Evolutionary conservation across 2,113 vertebrate species (phyloP).

Genomic region (Lutjanus erythropterus): DNA sequence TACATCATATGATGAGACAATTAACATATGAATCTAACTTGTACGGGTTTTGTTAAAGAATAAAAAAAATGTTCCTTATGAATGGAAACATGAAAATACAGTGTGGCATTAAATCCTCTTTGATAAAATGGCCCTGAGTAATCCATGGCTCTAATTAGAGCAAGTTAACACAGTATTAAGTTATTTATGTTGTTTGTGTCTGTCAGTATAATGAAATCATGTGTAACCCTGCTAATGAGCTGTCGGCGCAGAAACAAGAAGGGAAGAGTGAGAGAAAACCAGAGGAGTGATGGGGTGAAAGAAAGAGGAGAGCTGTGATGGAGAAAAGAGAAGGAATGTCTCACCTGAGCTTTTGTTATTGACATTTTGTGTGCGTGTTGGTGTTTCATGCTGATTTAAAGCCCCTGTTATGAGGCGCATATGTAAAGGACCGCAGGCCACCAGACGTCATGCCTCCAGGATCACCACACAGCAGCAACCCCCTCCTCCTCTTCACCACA

Average conservation of each 20-base stretch:
- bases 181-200: constrained; percentile 59
- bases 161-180: constrained; percentile 33
- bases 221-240: constrained; percentile 56
- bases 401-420: constrained; percentile 47
- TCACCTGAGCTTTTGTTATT: constrained; percentile 47
- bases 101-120: constrained; percentile 26
- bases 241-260: constrained; percentile 10
- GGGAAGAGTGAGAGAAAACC: neutral
- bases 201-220: constrained; percentile 58
- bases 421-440: constrained; percentile 61
- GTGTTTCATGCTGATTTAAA: constrained; percentile 65
- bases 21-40: neutral
- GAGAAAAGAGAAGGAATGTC: constrained; percentile 34
- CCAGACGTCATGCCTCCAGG: constrained; percentile 60
- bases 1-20: neutral
- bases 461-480: constrained; percentile 13
- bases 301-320: neutral
- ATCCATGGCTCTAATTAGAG: constrained; percentile 50
- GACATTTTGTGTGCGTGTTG: constrained; percentile 36
- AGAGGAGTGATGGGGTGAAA: neutral
- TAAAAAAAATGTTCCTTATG: neutral
- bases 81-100: constrained; percentile 17
- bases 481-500: constrained; percentile 17
- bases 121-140: neutral
- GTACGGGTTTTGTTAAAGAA: neutral